Evolutionary conservation across 2,797 vertebrate genomes (phyloP), one percentile per base, ranked within the genome.

Genomic region (Takifugu rubripes): DNA sequence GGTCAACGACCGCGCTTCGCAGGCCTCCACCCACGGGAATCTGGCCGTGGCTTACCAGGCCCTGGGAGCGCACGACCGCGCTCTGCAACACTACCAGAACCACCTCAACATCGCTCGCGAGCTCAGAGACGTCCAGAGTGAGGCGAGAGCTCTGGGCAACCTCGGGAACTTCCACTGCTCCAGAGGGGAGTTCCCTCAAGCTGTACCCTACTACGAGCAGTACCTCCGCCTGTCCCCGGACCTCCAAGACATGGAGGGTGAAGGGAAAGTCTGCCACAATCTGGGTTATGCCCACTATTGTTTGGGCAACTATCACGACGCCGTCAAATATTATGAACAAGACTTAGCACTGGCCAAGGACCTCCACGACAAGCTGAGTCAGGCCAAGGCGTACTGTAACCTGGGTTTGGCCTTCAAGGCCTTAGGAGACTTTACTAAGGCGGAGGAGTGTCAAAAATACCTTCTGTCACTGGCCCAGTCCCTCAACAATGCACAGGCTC

Each of bases 321-420:
- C 97, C 0, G 96, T 99, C 17, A 98, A 95, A 67, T 90, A 95
- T 87, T 99, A 99, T 0, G 96, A 99, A 83, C 96, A 99, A 86
- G 96, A 99, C 70, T 86, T 99, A 55, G 97, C 96, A 3, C 81
- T 99, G 70, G 97, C 97, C 15, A 98, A 98, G 76, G 97, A 99
- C 84, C 93, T 99, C 26, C 96, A 97, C 0, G 97, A 99, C 88
- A 99, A 98, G 77, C 84, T 99, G 78, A 97, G 96, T 88, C 97
- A 99, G 85, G 97, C 97, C 47, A 98, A 98, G 88, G 97, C 97
- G 8, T 99, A 98, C 73, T 99, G 97, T 85, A 99, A 99, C 85
- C 87, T 99, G 57, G 97, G 97, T 71, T 77, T 99, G 59, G 97
- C 97, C 0, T 97, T 97, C 83, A 99, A 98, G 84, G 97, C 97